Evolutionary conservation across 1,140 invertebrate species (phyloP).

Genomic region (Propsilocerus akamusi): DNA sequence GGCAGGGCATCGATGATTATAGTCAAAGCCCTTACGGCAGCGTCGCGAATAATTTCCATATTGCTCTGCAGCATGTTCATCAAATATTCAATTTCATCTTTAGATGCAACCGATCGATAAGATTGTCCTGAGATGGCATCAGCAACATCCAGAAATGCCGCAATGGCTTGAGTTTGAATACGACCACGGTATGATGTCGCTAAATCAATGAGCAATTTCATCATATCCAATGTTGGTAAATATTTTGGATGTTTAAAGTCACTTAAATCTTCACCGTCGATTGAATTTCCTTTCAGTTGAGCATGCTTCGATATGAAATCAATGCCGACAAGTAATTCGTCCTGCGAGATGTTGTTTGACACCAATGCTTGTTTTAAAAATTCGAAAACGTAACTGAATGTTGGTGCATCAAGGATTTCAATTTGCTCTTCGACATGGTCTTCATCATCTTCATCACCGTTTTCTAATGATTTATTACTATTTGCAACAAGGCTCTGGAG

Average conservation of each 20-base stretch:
- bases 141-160: slow-evolving; percentile 57
- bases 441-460: slow-evolving; percentile 10
- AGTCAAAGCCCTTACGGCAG: slow-evolving; percentile 50
- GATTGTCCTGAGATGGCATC: slow-evolving; percentile 40
- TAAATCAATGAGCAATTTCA: slow-evolving; percentile 58
- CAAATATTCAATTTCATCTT: slow-evolving; percentile 56
- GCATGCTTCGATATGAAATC: slow-evolving; percentile 54
- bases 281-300: slow-evolving; percentile 31
- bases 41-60: slow-evolving; percentile 52
- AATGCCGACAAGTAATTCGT: slow-evolving; percentile 38
- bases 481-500: slow-evolving; percentile 8
- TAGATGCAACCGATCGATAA: slow-evolving; percentile 37
- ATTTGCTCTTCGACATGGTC: slow-evolving; percentile 10
- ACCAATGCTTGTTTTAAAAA: slow-evolving; percentile 49
- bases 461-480: not conserved
- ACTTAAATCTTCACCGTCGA: slow-evolving; percentile 18
- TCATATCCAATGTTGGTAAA: slow-evolving; percentile 63
- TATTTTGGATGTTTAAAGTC: slow-evolving; percentile 50
- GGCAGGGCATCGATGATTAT: slow-evolving; percentile 45
- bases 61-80: slow-evolving; percentile 53
- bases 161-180: slow-evolving; percentile 55
- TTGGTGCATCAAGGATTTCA: slow-evolving; percentile 41
- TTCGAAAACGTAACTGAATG: slow-evolving; percentile 69
- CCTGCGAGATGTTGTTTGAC: slow-evolving; percentile 26
- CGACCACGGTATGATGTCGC: slow-evolving; percentile 47